Evolutionary conservation across 2,113 vertebrate genomes (phyloP), one percentile per base, ranked within the genome.

Genomic region (Monopterus albus): DNA sequence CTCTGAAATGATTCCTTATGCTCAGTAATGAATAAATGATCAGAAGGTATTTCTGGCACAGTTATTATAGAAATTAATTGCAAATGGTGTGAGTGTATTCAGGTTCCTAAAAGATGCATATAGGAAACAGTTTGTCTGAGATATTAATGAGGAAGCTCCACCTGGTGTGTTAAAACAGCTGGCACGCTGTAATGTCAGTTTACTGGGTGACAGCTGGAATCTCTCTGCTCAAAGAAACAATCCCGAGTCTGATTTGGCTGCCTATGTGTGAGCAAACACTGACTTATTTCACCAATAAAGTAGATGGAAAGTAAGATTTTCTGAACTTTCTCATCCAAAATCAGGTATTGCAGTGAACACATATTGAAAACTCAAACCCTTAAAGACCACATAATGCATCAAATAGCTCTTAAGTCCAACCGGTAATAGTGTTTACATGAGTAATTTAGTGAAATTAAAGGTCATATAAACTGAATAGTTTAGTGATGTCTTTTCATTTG

Each of bases 101-200:
- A 53, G 10, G 62, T 42, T 53, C 68, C 35, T 58, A 68, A 83
- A 82, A 83, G 73, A 82, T 69, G 62, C 59, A 53, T 81, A 82
- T 68, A 57, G 57, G 56, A 83, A 87, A 85, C 79, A 88, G 87
- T 88, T 83, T 85, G 86, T 79, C 59, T 13, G 64, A 25, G 67
- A 73, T 40, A 73, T 79, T 88, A 90, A 92, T 91, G 87, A 92
- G 80, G 31, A 73, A 62, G 50, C 72, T 81, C 78, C 90, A 92
- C 87, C 89, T 91, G 92, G 52, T 33, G 75, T 39, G 74, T 71
- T 45, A 26, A 77, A 92, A 91, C 92, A 92, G 83, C 91, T 94
- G 92, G 64, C 40, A 14, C 10, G 20, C 9, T 75, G 55, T 52
- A 70, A 82, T 69, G 8, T 70, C 35, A 56, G 57, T 76, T 81